phyloP scores from a whole-genome alignment of 2,797 vertebrate species.

The Mormyrops boulengeri region DNA sequence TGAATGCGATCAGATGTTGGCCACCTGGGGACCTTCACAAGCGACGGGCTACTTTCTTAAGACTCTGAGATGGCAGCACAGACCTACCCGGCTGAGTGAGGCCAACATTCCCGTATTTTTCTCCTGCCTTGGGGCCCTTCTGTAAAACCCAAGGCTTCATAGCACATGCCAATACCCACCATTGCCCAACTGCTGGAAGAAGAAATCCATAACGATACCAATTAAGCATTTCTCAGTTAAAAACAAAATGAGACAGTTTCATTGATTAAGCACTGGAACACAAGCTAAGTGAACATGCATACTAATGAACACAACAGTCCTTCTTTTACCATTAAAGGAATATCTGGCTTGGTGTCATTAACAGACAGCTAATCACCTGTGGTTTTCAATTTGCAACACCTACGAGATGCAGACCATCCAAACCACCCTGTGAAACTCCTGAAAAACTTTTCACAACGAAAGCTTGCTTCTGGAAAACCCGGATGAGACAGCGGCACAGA shows the following conservation, averaged over 20 bases:
- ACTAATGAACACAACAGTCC: not conserved
- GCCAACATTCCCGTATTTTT: not conserved
- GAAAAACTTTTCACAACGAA: not conserved
- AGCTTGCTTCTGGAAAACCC: not conserved
- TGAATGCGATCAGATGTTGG: not conserved
- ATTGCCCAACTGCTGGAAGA: not conserved
- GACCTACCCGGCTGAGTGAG: not conserved
- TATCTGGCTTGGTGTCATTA: not conserved
- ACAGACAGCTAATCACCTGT: not conserved
- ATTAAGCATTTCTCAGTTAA: not conserved
- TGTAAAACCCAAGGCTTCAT: not conserved
- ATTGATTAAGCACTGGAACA: not conserved
- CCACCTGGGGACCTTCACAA: not conserved
- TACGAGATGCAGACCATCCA: not conserved
- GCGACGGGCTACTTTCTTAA: not conserved
- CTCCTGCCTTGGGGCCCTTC: not conserved
- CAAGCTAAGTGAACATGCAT: not conserved
- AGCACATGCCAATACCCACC: not conserved
- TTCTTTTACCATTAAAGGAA: not conserved
- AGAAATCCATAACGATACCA: not conserved
- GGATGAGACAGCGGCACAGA: not conserved
- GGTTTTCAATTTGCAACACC: not conserved
- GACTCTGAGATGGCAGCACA: not conserved
- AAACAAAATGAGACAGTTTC: not conserved
- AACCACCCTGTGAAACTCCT: not conserved